These are phyloP conservation scores for Hycleus phaleratus DNA, from an alignment of 1,140 invertebrate species.

Conservation along the genomic window DNA sequence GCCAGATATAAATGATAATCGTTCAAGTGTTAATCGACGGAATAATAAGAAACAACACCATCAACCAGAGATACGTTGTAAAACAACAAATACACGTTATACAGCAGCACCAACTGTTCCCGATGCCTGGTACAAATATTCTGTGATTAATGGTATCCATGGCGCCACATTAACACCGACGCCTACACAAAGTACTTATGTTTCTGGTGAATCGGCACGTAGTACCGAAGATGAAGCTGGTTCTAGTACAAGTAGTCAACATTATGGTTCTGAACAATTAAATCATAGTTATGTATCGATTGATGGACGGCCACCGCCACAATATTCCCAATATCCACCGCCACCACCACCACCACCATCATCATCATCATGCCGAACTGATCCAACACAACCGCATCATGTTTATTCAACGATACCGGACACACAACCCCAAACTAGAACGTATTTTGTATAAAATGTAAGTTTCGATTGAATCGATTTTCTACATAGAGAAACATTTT, in stretches of 20 bases:
- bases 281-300: conserved; percentile 41
- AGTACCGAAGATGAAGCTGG: conserved; percentile 53
- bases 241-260: conserved; percentile 45
- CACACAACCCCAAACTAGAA: conserved; percentile 35
- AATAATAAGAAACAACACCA: conserved; percentile 40
- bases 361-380: conserved; percentile 29
- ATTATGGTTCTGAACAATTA: conserved; percentile 39
- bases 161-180: conserved; percentile 46
- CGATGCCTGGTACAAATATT: conserved; percentile 47
- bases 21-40: conserved; percentile 11
- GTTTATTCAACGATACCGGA: conserved; percentile 41
- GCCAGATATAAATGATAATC: conserved; percentile 55
- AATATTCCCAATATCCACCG: conserved; percentile 33
- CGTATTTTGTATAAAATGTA: conserved; percentile 39
- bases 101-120: conserved; percentile 49
- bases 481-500: too few species aligned
- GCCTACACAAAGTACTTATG: conserved; percentile 55
- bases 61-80: conserved; percentile 38
- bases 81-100: conserved; percentile 41
- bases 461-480: conserved; percentile 5
- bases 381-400: conserved; percentile 30
- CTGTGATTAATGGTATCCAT: conserved; percentile 39
- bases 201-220: conserved; percentile 53
- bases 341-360: conserved; percentile 34
- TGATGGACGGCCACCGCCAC: conserved; percentile 36